phyloP scores from a whole-genome alignment of 2,888 invertebrate species.

The Strigamia maritima region DNA sequence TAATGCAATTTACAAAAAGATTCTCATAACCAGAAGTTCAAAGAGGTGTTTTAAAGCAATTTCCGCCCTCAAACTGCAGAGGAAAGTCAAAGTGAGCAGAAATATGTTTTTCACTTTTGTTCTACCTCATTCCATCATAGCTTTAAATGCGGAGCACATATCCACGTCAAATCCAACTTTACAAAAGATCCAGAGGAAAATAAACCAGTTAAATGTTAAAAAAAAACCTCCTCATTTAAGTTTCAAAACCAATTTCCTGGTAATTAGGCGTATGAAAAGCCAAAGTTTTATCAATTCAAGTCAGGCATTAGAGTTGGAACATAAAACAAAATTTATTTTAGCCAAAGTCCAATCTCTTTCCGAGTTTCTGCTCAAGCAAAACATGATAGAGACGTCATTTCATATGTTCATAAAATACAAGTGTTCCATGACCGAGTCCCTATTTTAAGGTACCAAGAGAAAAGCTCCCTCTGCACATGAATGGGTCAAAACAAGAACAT shows the following conservation, averaged over 20 bases:
- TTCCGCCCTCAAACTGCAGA: no score
- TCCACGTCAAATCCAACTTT: background rate
- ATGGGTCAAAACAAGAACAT: background rate
- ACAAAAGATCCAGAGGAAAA: background rate
- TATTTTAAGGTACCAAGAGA: background rate
- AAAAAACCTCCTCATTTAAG: no score
- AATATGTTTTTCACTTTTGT: no score
- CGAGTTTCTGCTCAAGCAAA: background rate
- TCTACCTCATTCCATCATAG: background rate
- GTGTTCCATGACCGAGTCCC: background rate
- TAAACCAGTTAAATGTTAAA: background rate
- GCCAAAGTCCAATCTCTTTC: background rate
- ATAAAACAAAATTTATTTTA: background rate
- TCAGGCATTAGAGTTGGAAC: background rate
- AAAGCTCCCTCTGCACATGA: background rate
- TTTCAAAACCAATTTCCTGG: background rate
- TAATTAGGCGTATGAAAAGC: background rate
- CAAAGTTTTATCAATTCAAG: background rate
- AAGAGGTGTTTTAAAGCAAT: no score
- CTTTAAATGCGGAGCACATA: background rate
- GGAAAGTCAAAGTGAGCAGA: no score
- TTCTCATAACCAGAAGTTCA: no score
- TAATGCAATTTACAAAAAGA: no score
- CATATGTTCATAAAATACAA: background rate
- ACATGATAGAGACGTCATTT: background rate